Base-by-base conservation (phyloP, 2,113 vertebrate species). In the Motacilla alba region DNA sequence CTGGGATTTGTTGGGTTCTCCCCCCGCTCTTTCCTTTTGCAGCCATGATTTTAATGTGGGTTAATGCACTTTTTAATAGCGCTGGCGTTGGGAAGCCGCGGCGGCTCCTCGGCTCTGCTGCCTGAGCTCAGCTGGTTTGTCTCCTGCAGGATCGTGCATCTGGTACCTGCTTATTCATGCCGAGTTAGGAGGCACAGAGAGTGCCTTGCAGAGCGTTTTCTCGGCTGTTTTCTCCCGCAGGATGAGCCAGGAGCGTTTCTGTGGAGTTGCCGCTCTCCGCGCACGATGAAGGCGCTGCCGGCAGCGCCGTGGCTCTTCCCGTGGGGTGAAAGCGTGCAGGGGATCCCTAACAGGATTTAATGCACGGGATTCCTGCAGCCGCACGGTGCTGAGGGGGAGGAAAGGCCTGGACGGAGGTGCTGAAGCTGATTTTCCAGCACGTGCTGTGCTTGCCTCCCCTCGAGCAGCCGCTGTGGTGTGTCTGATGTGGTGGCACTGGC, bases 81-180 rank as follows among this genome's bases (percentile, higher is more conserved):
- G 37, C 72, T 64, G 6, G 47, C 7, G 49, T 58, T 78, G 11
- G 13, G 79, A 43, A 94, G 91, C 75, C 46, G 22, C 56, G 5
- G 64, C 9, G n/a, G 46, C 60, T 89, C 70, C 39, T 49, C 5
- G 20, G 52, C 77, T 87, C 85, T 62, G 76, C 64, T 81, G 50
- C 70, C 66, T 37, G 56, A 60, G 66, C 91, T 86, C 46, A 0
- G 35, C 39, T 63, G 78, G 14, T 87, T 70, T 62, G 78, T 78
- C 69, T 96, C 62, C 55, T 66, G 39, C 82, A 37, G 92, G 62
- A 63, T 33, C 1, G 13, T 86, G 72, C 68, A 23, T 70, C 91
- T 92, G 59, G 37, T 60, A 72, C 94, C 93, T 73, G 85, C 89
- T 94, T 92, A 68, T 93, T 96, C 93, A 76, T 58, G 90, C 90